A percentile compares a stretch with the other conserved stretches of the same genome.
phyloP scores from a whole-genome alignment of 2,797 vertebrate genomes.

The Lutjanus campechanus region DNA sequence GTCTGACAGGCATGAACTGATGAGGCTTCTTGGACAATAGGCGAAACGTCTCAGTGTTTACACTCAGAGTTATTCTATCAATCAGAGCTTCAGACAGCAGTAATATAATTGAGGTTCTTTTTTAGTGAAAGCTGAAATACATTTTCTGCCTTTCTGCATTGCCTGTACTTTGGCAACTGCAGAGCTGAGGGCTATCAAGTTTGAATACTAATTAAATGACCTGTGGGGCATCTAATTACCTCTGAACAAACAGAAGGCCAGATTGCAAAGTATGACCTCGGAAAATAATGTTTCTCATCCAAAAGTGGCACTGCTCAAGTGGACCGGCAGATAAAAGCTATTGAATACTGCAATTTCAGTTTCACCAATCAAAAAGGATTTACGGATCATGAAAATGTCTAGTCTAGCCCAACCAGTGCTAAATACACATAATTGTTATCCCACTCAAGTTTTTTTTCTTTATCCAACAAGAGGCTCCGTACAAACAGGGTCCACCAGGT shows the following conservation, averaged over 20 bases:
- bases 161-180: background rate
- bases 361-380: background rate
- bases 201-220: conserved; percentile 43
- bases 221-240: conserved; percentile 36
- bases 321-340: background rate
- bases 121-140: background rate
- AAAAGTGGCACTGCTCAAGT: background rate
- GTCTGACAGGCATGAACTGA: too few relatives aligned
- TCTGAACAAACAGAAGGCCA: conserved; percentile 24
- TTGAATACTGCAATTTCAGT: conserved; percentile 8
- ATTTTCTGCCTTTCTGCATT: background rate
- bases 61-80: background rate
- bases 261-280: conserved; percentile 18
- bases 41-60: background rate
- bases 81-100: background rate
- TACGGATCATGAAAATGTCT: background rate
- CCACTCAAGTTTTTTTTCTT: background rate
- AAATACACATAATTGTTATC: background rate
- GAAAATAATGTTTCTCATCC: conserved; percentile 11
- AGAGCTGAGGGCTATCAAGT: conserved; percentile 2
- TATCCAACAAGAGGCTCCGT: background rate
- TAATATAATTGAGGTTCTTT: background rate
- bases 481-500: background rate
- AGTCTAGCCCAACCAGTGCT: background rate
- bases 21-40: too few relatives aligned